Evolutionary conservation across 2,113 vertebrate species (phyloP).

Genomic region (Saccopteryx bilineata): DNA sequence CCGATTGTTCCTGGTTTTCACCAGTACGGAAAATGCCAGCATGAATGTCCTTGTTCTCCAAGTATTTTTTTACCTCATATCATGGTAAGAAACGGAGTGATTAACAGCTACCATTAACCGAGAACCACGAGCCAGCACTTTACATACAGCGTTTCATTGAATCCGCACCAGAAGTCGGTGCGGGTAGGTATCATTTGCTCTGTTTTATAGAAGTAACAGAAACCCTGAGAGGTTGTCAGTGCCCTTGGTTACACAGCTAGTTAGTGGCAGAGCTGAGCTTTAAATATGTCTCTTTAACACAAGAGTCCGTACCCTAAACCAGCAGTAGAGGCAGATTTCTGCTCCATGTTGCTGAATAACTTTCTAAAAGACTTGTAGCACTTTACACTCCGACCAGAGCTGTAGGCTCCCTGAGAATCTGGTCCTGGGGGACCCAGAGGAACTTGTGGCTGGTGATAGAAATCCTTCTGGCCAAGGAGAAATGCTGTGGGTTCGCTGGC

Average conservation of each 20-base stretch:
- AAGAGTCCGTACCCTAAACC: neutral
- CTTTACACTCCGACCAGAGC: neutral
- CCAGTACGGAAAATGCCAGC: neutral
- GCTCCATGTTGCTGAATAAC: neutral
- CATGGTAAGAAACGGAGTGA: neutral
- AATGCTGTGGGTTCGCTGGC: neutral
- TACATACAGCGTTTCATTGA: neutral
- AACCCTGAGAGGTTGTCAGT: neutral
- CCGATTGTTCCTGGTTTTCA: neutral
- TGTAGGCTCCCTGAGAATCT: neutral
- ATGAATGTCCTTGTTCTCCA: neutral
- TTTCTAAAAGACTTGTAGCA: neutral
- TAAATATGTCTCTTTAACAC: neutral
- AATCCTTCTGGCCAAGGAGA: neutral
- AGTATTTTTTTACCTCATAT: neutral
- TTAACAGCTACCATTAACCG: neutral
- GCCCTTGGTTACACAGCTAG: neutral
- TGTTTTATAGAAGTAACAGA: neutral
- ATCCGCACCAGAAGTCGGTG: neutral
- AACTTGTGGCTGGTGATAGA: neutral
- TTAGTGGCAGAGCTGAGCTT: neutral
- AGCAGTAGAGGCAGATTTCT: neutral
- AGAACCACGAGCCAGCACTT: neutral
- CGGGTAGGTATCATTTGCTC: neutral
- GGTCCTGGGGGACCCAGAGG: neutral